These are phyloP conservation scores for Seira ritae DNA, from an alignment of 2,888 invertebrate species.

Conservation along the genomic window DNA sequence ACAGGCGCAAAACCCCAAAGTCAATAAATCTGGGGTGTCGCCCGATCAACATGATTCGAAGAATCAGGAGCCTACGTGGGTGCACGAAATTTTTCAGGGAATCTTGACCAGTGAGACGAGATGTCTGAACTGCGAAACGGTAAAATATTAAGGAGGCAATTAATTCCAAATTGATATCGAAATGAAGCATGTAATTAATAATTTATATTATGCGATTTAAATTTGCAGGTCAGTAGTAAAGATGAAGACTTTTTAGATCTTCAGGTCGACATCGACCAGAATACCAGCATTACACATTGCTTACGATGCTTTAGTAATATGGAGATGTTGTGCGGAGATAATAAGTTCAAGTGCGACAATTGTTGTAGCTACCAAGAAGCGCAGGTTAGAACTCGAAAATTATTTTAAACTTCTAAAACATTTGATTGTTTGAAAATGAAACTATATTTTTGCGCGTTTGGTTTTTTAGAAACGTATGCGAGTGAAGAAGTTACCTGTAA, in stretches of 20 bases:
- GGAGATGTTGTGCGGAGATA: constrained; percentile 98
- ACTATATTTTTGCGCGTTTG: background rate
- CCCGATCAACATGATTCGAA: constrained; percentile 63
- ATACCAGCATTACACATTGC: constrained; percentile 99
- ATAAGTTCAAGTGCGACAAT: constrained; percentile 99
- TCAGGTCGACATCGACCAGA: constrained; percentile 99
- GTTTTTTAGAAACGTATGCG: constrained; percentile 89
- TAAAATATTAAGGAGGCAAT: constrained; percentile 76
- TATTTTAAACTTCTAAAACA: background rate
- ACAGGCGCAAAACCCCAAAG: constrained; percentile 75
- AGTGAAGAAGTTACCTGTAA: constrained; percentile 98
- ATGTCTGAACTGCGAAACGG: constrained; percentile 99
- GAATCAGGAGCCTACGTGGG: constrained; percentile 95
- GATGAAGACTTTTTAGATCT: constrained; percentile 99
- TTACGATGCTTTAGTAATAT: constrained; percentile 98
- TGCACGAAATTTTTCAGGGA: constrained; percentile 99
- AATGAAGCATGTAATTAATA: background rate
- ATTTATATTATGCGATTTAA: no score
- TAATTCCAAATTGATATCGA: background rate
- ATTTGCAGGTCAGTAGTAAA: constrained; percentile 91
- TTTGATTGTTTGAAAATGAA: background rate
- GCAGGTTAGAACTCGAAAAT: constrained; percentile 79
- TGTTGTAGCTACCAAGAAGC: constrained; percentile 99
- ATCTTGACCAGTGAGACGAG: constrained; percentile 99
- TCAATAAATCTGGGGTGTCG: constrained; percentile 51